A percentile compares a stretch with the other conserved stretches of the same genome.
These are phyloP conservation scores for Selene dorsalis DNA, from an alignment of 2,797 vertebrate genomes.

Conservation along the genomic window DNA sequence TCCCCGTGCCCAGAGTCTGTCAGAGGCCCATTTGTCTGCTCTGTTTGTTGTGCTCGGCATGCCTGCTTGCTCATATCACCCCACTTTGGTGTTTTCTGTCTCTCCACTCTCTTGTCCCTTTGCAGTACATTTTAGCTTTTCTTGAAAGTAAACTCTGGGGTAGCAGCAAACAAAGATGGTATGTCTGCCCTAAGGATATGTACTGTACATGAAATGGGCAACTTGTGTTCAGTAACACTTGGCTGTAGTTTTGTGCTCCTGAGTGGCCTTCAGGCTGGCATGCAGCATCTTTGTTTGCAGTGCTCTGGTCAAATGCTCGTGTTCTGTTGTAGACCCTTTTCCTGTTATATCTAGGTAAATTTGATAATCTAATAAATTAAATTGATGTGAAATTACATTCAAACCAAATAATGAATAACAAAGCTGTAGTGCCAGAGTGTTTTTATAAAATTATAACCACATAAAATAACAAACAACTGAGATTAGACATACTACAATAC, in stretches of 20 bases:
- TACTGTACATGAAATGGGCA: constrained; percentile 21
- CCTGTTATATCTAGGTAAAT: constrained; percentile 3
- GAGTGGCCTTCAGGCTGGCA: constrained; percentile 21
- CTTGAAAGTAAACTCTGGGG: constrained; percentile 50
- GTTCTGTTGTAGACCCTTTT: not conserved
- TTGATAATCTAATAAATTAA: not conserved
- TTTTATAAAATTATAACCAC: not conserved
- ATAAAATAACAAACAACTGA: constrained; percentile 10
- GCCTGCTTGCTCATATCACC: constrained; percentile 54
- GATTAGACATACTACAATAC: not conserved
- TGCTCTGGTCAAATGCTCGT: constrained; percentile 21
- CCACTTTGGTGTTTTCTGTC: constrained; percentile 37
- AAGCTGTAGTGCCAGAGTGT: not conserved
- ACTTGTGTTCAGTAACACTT: constrained; percentile 25
- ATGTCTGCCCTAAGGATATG: constrained; percentile 12
- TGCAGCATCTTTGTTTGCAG: constrained; percentile 65
- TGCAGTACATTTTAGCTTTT: constrained; percentile 48
- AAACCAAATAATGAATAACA: not conserved
- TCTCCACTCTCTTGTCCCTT: constrained; percentile 43
- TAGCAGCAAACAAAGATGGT: constrained; percentile 73
- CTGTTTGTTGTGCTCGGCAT: constrained; percentile 70
- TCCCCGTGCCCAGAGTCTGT: constrained; percentile 71
- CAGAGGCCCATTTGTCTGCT: constrained; percentile 73
- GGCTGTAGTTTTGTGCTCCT: constrained; percentile 10
- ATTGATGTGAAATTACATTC: not conserved